These are phyloP conservation scores for Rhorus exstirpatorius DNA, from an alignment of 2,888 invertebrate genomes.

Conservation along the genomic window DNA sequence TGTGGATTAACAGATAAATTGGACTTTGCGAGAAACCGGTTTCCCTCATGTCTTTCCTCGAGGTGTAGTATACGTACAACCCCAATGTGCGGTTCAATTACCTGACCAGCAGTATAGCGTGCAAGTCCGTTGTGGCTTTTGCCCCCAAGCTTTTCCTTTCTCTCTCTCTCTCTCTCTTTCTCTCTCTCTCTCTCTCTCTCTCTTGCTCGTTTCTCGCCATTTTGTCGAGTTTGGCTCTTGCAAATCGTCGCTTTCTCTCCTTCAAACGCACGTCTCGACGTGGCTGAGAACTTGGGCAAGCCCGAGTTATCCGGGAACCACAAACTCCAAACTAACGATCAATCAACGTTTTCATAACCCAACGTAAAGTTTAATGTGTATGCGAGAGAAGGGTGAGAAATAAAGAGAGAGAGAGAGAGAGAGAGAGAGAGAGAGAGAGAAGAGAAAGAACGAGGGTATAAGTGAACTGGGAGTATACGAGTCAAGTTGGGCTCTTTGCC, in stretches of 20 bases:
- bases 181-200: constrained; percentile 22
- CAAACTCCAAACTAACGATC: constrained; percentile 67
- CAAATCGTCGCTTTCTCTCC: constrained; percentile 48
- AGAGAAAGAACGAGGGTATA: neutral
- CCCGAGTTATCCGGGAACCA: constrained; percentile 55
- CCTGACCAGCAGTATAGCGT: constrained; percentile 50
- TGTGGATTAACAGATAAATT: constrained; percentile 48
- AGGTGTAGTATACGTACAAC: too few relatives aligned
- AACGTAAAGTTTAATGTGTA: constrained; percentile 54
- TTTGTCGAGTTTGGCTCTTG: constrained; percentile 7
- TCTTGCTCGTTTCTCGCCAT: neutral
- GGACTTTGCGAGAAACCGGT: constrained; percentile 40
- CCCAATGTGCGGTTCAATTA: too few relatives aligned
- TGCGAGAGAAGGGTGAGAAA: neutral
- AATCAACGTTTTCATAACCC: constrained; percentile 67
- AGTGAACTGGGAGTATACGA: too few relatives aligned
- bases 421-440: neutral
- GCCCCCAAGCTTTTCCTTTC: constrained; percentile 11
- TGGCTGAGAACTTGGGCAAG: constrained; percentile 11
- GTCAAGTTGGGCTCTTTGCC: too few relatives aligned
- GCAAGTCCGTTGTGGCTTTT: constrained; percentile 56
- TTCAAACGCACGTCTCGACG: constrained; percentile 35
- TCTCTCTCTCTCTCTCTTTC: constrained; percentile 1
- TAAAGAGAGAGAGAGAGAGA: neutral
- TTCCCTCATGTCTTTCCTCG: neutral